phyloP scores from a whole-genome alignment of 2,797 vertebrate genomes.

The Alca torda region DNA sequence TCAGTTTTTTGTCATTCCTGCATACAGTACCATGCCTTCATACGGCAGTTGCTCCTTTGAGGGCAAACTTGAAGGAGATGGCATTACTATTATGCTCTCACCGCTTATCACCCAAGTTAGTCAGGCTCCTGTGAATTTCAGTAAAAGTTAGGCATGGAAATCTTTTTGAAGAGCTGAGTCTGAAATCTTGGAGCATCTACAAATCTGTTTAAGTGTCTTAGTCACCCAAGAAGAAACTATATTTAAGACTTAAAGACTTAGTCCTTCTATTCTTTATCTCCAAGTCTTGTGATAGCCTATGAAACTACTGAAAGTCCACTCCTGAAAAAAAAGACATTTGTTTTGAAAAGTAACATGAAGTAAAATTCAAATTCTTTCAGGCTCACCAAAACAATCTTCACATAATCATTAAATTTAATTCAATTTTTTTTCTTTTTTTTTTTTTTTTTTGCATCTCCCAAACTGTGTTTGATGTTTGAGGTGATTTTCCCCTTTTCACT shows the following conservation, averaged over 20 bases:
- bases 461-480: neutral
- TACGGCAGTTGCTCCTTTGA: neutral
- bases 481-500: neutral
- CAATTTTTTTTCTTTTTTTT: neutral
- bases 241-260: neutral
- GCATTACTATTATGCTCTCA: neutral
- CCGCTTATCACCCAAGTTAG: neutral
- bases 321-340: neutral
- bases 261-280: neutral
- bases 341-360: neutral
- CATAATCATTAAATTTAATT: neutral
- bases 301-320: neutral
- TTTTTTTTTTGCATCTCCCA: neutral
- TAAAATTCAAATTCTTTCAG: neutral
- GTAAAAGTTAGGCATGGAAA: neutral
- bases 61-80: neutral
- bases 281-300: neutral
- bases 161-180: neutral
- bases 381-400: neutral
- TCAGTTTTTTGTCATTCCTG: neutral
- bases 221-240: neutral
- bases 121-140: neutral
- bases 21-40: neutral
- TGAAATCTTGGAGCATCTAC: neutral
- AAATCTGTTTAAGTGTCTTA: neutral